Conservation (phyloP, 2,797 vertebrate genomes). For the Benthosema pterotum region DNA sequence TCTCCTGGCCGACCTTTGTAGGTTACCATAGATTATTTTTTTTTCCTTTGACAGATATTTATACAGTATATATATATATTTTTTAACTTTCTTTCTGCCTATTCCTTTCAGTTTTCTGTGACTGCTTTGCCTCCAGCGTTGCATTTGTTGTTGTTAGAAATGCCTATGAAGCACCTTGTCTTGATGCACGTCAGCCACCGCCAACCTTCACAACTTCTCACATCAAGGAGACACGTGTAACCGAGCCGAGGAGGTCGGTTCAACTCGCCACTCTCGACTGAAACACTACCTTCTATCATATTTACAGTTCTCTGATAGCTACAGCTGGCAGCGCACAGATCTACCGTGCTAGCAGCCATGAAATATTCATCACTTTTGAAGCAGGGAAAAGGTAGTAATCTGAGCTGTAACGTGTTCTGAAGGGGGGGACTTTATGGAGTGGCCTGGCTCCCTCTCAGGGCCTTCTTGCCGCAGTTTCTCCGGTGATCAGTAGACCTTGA, state of each 20-base stretch:
- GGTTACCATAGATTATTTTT: conserved; percentile 11
- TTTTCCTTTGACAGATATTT: conserved; percentile 7
- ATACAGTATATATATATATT: too few species aligned
- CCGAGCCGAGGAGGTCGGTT: conserved; percentile 43
- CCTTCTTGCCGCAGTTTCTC: too few species aligned
- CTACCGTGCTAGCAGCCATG: conserved; percentile 34
- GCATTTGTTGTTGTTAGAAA: conserved; percentile 50
- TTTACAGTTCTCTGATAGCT: too few species aligned
- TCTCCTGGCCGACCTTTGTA: conserved; percentile 4
- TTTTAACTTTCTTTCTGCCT: conserved; percentile 7
- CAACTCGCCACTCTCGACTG: conserved; percentile 33
- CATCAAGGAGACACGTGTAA: conserved; percentile 52
- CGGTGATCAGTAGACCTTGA: too few species aligned
- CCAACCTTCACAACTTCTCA: conserved; percentile 43
- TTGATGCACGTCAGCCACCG: conserved; percentile 53
- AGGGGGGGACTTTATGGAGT: too few species aligned
- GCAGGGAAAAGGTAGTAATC: too few species aligned
- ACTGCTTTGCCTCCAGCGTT: conserved; percentile 43
- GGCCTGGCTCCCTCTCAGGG: too few species aligned
- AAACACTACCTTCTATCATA: conserved; percentile 51
- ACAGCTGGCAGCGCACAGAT: conserved; percentile 41
- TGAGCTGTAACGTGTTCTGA: too few species aligned
- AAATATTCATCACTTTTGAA: background rate
- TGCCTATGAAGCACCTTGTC: conserved; percentile 52
- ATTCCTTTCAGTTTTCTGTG: conserved; percentile 12